These are phyloP conservation scores for Oncorhynchus masou DNA, from an alignment of 2,113 vertebrate genomes.

Conservation along the genomic window DNA sequence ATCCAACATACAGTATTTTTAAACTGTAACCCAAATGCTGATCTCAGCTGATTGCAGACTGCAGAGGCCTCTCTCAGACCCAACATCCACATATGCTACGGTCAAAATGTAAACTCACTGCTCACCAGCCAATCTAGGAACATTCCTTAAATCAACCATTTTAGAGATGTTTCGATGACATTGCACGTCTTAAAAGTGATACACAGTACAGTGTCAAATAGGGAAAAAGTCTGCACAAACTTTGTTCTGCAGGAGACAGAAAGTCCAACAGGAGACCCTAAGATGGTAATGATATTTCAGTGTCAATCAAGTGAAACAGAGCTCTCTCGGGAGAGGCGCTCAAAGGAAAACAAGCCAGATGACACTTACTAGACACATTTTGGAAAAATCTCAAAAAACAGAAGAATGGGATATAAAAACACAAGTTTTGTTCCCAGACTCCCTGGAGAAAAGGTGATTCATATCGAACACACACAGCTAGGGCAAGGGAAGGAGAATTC, in stretches of 20 bases:
- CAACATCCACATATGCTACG: background rate
- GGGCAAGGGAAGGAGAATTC: conserved; percentile 17
- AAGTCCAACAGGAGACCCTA: background rate
- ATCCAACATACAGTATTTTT: background rate
- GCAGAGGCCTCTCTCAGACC: background rate
- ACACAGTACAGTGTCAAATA: background rate
- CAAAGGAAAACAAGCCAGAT: background rate
- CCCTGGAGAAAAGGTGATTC: conserved; percentile 19
- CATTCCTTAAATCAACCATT: background rate
- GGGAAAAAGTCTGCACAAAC: background rate
- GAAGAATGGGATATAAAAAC: conserved; percentile 11
- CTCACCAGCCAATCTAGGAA: background rate
- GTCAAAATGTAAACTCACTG: background rate
- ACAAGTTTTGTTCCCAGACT: conserved; percentile 27
- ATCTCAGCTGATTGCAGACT: background rate
- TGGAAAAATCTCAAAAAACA: background rate
- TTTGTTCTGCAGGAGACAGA: background rate
- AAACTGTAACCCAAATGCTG: background rate
- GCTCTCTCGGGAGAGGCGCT: background rate
- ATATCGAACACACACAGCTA: conserved; percentile 25
- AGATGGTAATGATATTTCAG: background rate
- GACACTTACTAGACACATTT: conserved; percentile 2
- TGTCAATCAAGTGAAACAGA: background rate
- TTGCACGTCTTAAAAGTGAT: background rate
- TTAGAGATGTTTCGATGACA: background rate